phyloP scores from a whole-genome alignment of 2,797 vertebrate genomes.

The Girardinus metallicus region DNA sequence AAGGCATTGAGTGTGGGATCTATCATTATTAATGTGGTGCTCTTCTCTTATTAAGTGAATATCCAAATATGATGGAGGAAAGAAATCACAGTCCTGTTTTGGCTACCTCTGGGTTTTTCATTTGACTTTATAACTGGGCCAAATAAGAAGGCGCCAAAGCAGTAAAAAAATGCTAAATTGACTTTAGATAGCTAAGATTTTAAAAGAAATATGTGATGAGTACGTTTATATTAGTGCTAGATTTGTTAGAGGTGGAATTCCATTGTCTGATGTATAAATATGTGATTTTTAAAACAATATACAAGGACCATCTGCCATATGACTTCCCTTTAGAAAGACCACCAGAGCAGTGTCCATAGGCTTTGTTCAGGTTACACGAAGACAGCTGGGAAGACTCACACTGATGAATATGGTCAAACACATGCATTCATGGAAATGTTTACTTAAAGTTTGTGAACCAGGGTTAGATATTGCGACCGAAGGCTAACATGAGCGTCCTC shows the following conservation, averaged over 20 bases:
- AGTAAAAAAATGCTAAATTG: constrained; percentile 82
- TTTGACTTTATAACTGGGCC: constrained; percentile 87
- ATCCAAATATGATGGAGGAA: constrained; percentile 86
- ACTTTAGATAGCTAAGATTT: constrained; percentile 64
- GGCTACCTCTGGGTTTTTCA: constrained; percentile 76
- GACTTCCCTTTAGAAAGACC: constrained; percentile 40
- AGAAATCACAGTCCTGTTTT: constrained; percentile 81
- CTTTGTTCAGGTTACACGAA: constrained; percentile 37
- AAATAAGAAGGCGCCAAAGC: constrained; percentile 83
- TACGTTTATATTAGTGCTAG: constrained; percentile 5
- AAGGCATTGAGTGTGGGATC: constrained; percentile 89
- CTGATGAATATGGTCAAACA: constrained; percentile 65
- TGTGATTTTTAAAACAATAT: constrained; percentile 45
- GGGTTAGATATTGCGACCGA: constrained; percentile 73
- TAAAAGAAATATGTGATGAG: constrained; percentile 33
- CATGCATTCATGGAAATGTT: constrained; percentile 74
- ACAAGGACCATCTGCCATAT: constrained; percentile 41
- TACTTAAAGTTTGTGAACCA: constrained; percentile 73
- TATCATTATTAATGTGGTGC: constrained; percentile 97
- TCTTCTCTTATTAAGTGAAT: constrained; percentile 86
- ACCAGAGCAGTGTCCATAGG: constrained; percentile 32
- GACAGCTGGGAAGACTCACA: constrained; percentile 72
- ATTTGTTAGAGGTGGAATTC: constrained; percentile 4
- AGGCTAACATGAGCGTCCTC: constrained; percentile 72
- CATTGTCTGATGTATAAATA: constrained; percentile 24